Evolutionary conservation across 1,140 invertebrate species (phyloP).

Genomic region (Nasonia vitripennis): DNA sequence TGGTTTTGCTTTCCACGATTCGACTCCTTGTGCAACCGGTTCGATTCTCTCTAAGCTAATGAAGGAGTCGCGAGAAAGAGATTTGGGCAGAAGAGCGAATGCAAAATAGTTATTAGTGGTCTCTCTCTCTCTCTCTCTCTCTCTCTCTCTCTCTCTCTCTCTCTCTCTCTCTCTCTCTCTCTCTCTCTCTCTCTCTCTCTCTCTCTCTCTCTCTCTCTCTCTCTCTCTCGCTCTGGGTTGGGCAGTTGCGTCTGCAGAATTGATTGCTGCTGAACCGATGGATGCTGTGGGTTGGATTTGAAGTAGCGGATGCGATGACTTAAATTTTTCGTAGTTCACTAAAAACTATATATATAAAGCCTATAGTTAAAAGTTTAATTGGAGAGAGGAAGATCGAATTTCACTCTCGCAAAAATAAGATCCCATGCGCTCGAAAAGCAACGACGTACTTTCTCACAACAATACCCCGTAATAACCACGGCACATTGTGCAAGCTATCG

Average conservation of each 20-base stretch:
- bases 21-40: conserved; percentile 53
- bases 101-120: conserved; percentile 41
- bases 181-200: too few species aligned
- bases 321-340: background rate
- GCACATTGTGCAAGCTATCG: conserved; percentile 15
- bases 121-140: too few species aligned
- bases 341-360: too few species aligned
- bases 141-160: too few species aligned
- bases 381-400: background rate
- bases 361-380: background rate
- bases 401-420: background rate
- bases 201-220: too few species aligned
- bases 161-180: too few species aligned
- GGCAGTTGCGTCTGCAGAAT: background rate
- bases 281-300: too few species aligned
- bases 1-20: conserved; percentile 22
- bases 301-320: conserved; percentile 3
- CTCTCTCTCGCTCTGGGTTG: too few species aligned
- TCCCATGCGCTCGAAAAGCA: conserved; percentile 37
- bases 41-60: conserved; percentile 27
- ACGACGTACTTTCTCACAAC: conserved; percentile 3
- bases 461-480: background rate
- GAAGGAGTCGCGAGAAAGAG: conserved; percentile 27
- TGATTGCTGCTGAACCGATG: conserved; percentile 5
- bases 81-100: conserved; percentile 3